Evolutionary conservation across 2,888 invertebrate genomes (phyloP).

Genomic region (Yponomeuta evonymella): DNA sequence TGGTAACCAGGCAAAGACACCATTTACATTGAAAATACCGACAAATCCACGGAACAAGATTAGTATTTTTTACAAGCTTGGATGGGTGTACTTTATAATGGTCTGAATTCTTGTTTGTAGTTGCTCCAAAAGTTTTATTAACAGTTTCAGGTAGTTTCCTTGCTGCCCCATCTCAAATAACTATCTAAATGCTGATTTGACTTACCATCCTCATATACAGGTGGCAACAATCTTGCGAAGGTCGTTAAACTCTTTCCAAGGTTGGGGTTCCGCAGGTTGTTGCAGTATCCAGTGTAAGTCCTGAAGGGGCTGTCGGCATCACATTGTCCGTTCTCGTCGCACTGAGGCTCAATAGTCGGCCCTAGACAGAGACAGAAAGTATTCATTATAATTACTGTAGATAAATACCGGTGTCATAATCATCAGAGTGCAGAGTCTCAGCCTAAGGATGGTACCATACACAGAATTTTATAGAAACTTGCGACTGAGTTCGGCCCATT

Average conservation of each 20-base stretch:
- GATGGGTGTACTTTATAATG: too few relatives aligned
- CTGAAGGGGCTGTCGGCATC: conserved; percentile 83
- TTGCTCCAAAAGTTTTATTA: neutral
- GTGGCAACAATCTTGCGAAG: conserved; percentile 88
- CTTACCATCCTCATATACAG: conserved; percentile 90
- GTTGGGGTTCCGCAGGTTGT: conserved; percentile 88
- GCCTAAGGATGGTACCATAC: too few relatives aligned
- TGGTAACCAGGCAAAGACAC: too few relatives aligned
- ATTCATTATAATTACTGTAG: neutral
- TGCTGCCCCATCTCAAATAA: neutral
- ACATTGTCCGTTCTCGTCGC: conserved; percentile 83
- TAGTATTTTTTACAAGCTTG: too few relatives aligned
- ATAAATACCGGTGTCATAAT: too few relatives aligned
- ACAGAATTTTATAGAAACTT: too few relatives aligned
- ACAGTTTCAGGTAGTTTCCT: neutral
- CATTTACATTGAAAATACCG: too few relatives aligned
- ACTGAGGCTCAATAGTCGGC: conserved; percentile 80
- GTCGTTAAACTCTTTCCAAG: conserved; percentile 90
- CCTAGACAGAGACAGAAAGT: conserved; percentile 25
- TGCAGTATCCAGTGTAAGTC: conserved; percentile 89
- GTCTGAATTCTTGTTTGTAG: neutral
- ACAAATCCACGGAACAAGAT: too few relatives aligned
- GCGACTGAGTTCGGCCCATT: too few relatives aligned
- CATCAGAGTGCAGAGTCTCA: too few relatives aligned
- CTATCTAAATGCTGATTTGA: conserved; percentile 13